Evolutionary conservation across 2,888 invertebrate genomes (phyloP), one percentile per base, ranked within the genome.

Genomic region (Troides aeacus): DNA sequence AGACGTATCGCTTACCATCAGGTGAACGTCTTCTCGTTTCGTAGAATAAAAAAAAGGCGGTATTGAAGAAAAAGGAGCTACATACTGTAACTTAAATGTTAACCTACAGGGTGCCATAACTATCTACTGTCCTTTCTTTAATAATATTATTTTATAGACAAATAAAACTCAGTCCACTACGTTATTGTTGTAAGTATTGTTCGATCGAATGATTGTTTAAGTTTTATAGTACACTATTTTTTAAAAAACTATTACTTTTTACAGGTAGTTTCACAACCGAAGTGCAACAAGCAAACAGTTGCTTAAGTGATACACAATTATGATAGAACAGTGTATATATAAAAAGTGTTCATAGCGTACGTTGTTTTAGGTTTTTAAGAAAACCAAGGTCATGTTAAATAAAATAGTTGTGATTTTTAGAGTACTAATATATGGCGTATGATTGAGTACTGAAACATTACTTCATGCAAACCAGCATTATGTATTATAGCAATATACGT

Each of bases 261-360:
- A 46, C 62, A 67, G 67, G 42, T 62, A 67, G 42, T 67, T 62
- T 39, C 23, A n/a, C 62, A 24, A 46, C 39, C 42, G 67, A 67
- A 23, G 24, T 62, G 39, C 57, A 23, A 42, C 42, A 61, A 42
- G 42, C 53, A n/a, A 62, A 62, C 24, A 62, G 46, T 62, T 62
- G 57, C 24, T 57, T 57, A 57, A 67, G 56, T 62, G 67, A 67
- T 46, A 67, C 67, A 8, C 67, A 62, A n/a, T 67, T 67, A 67
- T 67, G 62, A 67, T 57, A 56, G 7, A 42, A 61, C 7, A 57
- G 18, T 53, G 53, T 53, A 53, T n/a, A 53, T 53, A 53, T 15
- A 53, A 15, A 53, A 1, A 18, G 39, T 39, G 39, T 39, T 10
- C 7, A 39, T 39, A 39, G 39, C 39, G 39, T 39, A 39, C 10